phyloP scores from a whole-genome alignment of 2,113 vertebrate species.

The Potamarius usumacintae region DNA sequence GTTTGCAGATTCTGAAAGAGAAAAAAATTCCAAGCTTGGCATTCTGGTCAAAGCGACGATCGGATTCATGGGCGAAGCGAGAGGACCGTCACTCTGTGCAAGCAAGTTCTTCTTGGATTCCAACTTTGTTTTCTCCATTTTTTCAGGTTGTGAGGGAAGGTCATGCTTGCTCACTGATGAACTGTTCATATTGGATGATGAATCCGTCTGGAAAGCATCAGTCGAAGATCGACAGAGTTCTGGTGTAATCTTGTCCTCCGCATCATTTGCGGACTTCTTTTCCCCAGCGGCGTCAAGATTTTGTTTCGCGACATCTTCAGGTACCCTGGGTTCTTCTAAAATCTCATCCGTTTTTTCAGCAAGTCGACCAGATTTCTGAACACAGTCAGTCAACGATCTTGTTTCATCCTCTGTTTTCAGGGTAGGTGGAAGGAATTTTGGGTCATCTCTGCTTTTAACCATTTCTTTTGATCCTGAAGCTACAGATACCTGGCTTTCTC shows the following conservation, averaged over 20 bases:
- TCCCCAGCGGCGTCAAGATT: background rate
- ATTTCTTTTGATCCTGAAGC: background rate
- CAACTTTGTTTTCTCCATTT: background rate
- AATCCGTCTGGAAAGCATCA: background rate
- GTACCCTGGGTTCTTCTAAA: background rate
- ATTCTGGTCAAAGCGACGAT: conserved; percentile 75
- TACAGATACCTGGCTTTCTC: conserved; percentile 25
- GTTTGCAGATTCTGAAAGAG: conserved; percentile 43
- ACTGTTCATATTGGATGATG: background rate
- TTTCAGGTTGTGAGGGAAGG: background rate
- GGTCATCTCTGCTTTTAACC: background rate
- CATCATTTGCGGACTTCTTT: background rate
- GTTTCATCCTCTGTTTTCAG: conserved; percentile 45
- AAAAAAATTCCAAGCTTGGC: conserved; percentile 59
- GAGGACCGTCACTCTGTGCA: background rate
- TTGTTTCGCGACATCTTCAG: background rate
- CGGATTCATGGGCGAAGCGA: conserved; percentile 65
- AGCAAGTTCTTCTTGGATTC: background rate
- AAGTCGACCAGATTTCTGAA: background rate
- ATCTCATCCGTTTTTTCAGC: background rate
- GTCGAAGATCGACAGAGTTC: background rate
- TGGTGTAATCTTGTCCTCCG: background rate
- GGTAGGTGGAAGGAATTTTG: conserved; percentile 3
- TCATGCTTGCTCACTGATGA: background rate
- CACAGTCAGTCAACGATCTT: background rate